Base-by-base conservation (phyloP, 2,888 invertebrate genomes). In the Spisula subtruncata region DNA sequence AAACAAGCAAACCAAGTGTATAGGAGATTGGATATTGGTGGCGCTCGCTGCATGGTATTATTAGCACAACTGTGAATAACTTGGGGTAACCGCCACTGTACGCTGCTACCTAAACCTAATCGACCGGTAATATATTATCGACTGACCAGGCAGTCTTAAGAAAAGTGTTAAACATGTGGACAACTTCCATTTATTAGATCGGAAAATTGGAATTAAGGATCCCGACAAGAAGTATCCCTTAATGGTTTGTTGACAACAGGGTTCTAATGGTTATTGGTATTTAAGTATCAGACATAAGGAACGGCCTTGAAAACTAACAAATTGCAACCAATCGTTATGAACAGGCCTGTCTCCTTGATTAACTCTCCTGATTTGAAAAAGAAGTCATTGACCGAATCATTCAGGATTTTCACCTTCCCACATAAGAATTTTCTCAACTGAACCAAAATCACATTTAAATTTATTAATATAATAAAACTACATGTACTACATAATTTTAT, bases 121-220 rank as follows among this genome's bases (percentile, higher is more conserved):
- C 54, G 75, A 48, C 75, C 75, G 51, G 4, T 18, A 51, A 54
- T 79, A 48, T 80, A 80, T 85, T 85, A 85, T 51, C 85, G 79
- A 41, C 80, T 56, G 35, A 56, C 71, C 75, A 80, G 79, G 35
- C 18, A 56, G 35, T 56, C 18, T 80, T 35, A 75, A 75, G 56
- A 46, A 56, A 85, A 1, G 85, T 85, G 80, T 79, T 54, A 85
- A 54, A 85, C 85, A 51, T 80, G 85, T 80, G 85, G 85, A 79
- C 85, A 85, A 85, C 85, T 35, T 79, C 80, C 51, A 46, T 46
- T 71, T 48, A 81, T 18, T 16, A 14, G n/a, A 75, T 75, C 75
- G 75, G 18, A 5, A 75, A 75, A 75, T 75, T 75, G 75, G 32
- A 75, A 32, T 75, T 75, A 75, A 35, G 35, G 29, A 75, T 32